Evolutionary conservation across 2,888 invertebrate genomes (phyloP).

Genomic region (Chrysolina haemoptera): DNA sequence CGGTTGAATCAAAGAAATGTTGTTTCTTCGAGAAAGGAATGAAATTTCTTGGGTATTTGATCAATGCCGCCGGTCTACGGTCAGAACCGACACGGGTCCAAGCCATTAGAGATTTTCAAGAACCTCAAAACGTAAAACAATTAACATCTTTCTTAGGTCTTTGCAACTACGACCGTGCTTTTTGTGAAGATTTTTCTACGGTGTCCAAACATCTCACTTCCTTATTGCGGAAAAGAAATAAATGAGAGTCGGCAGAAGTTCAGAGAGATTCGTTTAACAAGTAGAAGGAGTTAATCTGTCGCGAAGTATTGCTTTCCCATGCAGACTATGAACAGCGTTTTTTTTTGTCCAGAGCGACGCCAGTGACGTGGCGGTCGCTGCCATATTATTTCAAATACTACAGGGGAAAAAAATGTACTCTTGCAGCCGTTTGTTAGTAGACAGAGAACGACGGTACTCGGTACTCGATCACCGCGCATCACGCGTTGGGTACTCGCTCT

Average conservation of each 20-base stretch:
- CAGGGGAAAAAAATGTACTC: too few species aligned
- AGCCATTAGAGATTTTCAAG: too few species aligned
- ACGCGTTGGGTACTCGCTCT: too few species aligned
- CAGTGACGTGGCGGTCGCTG: slow-evolving; percentile 9
- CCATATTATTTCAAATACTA: not conserved
- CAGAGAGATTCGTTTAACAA: not conserved
- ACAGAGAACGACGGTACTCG: too few species aligned
- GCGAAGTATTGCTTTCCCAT: not conserved
- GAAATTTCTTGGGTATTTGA: slow-evolving; percentile 19
- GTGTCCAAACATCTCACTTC: not conserved
- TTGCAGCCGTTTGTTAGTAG: too few species aligned
- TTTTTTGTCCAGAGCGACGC: not conserved
- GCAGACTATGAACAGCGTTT: too few species aligned
- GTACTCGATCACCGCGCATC: not conserved
- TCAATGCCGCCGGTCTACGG: not conserved
- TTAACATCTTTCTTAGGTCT: too few species aligned
- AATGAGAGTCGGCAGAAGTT: not conserved
- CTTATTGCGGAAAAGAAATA: slow-evolving; percentile 18
- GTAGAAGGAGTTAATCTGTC: not conserved
- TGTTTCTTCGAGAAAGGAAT: slow-evolving; percentile 7
- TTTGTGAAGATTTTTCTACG: slow-evolving; percentile 19
- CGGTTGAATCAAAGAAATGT: slow-evolving; percentile 18
- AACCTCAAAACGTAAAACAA: too few species aligned
- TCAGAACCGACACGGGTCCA: not conserved
- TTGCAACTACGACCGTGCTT: slow-evolving; percentile 21